Conservation (phyloP, 2,797 vertebrate genomes). For the Sphaeramia orbicularis region DNA sequence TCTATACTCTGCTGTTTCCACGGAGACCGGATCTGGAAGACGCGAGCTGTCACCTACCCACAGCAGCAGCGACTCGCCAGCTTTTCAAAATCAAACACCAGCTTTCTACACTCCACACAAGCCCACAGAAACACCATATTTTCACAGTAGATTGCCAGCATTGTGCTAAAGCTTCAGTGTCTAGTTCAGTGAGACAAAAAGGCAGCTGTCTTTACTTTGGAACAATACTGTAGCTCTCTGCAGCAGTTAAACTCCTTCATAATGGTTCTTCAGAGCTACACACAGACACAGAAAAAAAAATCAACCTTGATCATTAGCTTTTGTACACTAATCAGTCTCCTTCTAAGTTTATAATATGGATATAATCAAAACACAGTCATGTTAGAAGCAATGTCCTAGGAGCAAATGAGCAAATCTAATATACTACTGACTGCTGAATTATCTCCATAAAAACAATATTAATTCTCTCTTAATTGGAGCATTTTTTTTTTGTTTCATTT, state of each 20-base stretch:
- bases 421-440: conserved; percentile 36
- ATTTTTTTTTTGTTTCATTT: conserved; percentile 59
- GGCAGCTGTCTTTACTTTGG: conserved; percentile 71
- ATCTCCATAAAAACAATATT: conserved; percentile 56
- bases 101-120: conserved; percentile 56
- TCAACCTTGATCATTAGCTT: conserved; percentile 71
- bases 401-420: conserved; percentile 45
- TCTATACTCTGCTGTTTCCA: conserved; percentile 65
- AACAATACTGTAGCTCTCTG: conserved; percentile 63
- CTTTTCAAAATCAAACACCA: conserved; percentile 72
- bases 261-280: conserved; percentile 43
- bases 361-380: conserved; percentile 53
- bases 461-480: conserved; percentile 45
- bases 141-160: conserved; percentile 69
- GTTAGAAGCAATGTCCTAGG: conserved; percentile 40
- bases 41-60: conserved; percentile 64
- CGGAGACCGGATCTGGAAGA: conserved; percentile 70
- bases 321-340: conserved; percentile 50
- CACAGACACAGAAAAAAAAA: conserved; percentile 45
- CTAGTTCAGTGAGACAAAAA: conserved; percentile 64
- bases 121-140: conserved; percentile 57
- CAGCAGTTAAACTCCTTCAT: conserved; percentile 49
- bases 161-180: conserved; percentile 65
- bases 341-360: conserved; percentile 59
- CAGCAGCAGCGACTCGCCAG: conserved; percentile 52